These are phyloP conservation scores for Eristalis tenax DNA, from an alignment of 2,888 invertebrate genomes.

Conservation along the genomic window DNA sequence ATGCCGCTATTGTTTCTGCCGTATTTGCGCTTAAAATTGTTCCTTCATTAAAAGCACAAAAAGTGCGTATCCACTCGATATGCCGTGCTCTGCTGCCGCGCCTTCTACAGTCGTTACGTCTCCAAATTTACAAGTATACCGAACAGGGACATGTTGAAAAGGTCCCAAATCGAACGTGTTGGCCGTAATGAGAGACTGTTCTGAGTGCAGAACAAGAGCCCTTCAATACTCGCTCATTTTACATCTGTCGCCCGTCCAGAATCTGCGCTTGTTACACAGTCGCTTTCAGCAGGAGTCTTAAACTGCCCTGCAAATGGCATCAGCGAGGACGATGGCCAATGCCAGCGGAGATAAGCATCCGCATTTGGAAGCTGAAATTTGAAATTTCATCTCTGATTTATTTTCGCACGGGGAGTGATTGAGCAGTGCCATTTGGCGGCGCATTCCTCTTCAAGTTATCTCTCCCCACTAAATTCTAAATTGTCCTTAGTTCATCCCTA, in stretches of 20 bases:
- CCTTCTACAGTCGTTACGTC: not conserved
- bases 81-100: constrained; percentile 6
- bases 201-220: constrained; percentile 24
- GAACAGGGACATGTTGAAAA: constrained; percentile 36
- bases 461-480: constrained; percentile 19
- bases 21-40: constrained; percentile 8
- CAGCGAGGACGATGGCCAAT: constrained; percentile 8
- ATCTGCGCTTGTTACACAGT: not conserved
- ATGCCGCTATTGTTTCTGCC: constrained; percentile 27
- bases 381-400: constrained; percentile 61
- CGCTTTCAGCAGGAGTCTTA: not conserved
- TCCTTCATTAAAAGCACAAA: constrained; percentile 15
- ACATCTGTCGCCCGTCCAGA: constrained; percentile 2
- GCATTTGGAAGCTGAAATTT: constrained; percentile 28
- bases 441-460: constrained; percentile 19
- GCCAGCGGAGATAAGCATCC: constrained; percentile 47
- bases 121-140: constrained; percentile 51
- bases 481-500: not conserved
- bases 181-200: constrained; percentile 46
- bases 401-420: constrained; percentile 40
- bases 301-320: constrained; percentile 4
- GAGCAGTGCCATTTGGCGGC: constrained; percentile 1
- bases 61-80: constrained; percentile 46
- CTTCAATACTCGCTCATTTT: constrained; percentile 37
- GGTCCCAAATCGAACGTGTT: constrained; percentile 45